Evolutionary conservation across 2,113 vertebrate genomes (phyloP).

Genomic region (Scytalopus superciliaris): DNA sequence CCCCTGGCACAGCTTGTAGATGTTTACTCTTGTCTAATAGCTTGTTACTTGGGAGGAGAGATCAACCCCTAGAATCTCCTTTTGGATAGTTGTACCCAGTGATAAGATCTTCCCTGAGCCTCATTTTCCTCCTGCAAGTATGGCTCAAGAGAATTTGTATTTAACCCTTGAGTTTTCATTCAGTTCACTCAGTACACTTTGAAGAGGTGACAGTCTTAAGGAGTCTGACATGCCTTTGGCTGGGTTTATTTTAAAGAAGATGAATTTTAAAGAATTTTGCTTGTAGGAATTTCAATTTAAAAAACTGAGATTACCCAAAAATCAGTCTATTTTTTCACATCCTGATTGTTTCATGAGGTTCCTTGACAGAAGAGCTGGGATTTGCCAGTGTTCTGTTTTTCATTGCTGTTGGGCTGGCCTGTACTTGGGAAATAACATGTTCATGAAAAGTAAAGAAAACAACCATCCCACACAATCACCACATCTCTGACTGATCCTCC

Average conservation of each 20-base stretch:
- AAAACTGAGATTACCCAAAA: not conserved
- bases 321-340: not conserved
- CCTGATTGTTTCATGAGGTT: not conserved
- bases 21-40: not conserved
- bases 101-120: not conserved
- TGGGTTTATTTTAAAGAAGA: not conserved
- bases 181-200: not conserved
- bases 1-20: not conserved
- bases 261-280: rapidly evolving
- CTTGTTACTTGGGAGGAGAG: not conserved
- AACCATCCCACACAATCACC: not conserved
- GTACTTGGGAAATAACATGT: not conserved
- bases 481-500: not conserved
- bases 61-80: not conserved
- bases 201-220: not conserved
- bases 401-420: not conserved
- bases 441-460: conserved; percentile 6
- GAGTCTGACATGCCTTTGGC: not conserved
- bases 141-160: not conserved
- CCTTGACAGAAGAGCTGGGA: not conserved
- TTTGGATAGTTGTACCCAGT: not conserved
- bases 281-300: not conserved
- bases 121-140: not conserved
- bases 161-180: not conserved
- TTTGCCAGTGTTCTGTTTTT: not conserved